Conservation (phyloP, 2,888 invertebrate species). For the Linnaemya vulpina region DNA sequence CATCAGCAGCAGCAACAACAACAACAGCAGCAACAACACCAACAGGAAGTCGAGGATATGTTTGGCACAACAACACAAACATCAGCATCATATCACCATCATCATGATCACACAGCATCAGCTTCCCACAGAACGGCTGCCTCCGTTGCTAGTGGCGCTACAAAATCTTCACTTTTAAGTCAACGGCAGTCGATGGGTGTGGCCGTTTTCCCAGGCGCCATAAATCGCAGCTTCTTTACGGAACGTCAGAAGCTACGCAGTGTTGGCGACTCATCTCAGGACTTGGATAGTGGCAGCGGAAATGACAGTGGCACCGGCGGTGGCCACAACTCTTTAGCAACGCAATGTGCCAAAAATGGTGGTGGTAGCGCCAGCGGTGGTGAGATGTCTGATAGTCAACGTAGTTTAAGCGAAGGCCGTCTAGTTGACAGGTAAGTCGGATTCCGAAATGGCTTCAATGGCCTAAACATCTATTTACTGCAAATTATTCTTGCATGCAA, state of each 20-base stretch:
- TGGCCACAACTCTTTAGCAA: conserved; percentile 64
- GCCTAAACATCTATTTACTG: background rate
- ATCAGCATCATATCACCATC: conserved; percentile 71
- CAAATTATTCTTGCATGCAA: no score
- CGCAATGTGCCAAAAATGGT: conserved; percentile 62
- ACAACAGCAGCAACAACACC: conserved; percentile 68
- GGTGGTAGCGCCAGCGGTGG: conserved; percentile 72
- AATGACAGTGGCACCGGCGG: conserved; percentile 72
- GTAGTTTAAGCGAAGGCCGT: conserved; percentile 82
- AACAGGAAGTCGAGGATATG: conserved; percentile 70
- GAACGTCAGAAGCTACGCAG: conserved; percentile 78
- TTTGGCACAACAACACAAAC: conserved; percentile 73
- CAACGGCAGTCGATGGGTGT: conserved; percentile 78
- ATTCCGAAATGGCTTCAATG: background rate
- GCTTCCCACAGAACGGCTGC: conserved; percentile 60
- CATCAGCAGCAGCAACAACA: conserved; percentile 66
- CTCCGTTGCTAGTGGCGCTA: conserved; percentile 54
- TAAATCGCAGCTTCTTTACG: conserved; percentile 75
- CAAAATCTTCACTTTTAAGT: conserved; percentile 66
- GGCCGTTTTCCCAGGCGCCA: conserved; percentile 77
- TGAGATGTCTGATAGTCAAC: conserved; percentile 82
- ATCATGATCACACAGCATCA: conserved; percentile 67
- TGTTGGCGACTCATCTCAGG: conserved; percentile 79
- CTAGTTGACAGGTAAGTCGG: conserved; percentile 81
- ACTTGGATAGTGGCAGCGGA: conserved; percentile 76